Evolutionary conservation across 2,113 vertebrate genomes (phyloP).

Genomic region (Chlorodrepanis virens): DNA sequence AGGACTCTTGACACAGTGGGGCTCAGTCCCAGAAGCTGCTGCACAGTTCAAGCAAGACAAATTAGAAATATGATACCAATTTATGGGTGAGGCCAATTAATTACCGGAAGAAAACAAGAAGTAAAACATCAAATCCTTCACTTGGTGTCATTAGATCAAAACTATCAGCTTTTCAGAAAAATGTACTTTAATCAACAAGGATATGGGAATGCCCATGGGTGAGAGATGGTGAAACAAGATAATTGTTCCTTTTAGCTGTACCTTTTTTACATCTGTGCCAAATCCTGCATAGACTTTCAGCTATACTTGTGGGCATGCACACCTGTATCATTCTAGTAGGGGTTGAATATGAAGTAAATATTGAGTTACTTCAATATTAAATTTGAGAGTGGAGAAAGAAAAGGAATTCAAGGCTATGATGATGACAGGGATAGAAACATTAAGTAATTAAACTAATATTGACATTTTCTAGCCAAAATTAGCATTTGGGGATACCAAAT

Average conservation of each 20-base stretch:
- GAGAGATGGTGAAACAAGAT: neutral
- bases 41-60: neutral
- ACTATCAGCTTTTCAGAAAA: neutral
- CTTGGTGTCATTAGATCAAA: neutral
- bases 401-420: neutral
- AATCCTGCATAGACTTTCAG: neutral
- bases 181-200: neutral
- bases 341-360: neutral
- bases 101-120: neutral
- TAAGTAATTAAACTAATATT: neutral
- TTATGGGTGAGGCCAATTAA: neutral
- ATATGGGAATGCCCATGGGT: neutral
- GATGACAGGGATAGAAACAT: neutral
- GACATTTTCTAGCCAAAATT: constrained; percentile 1
- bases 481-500: neutral
- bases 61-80: neutral
- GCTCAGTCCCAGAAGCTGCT: neutral
- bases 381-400: neutral
- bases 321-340: neutral
- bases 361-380: neutral
- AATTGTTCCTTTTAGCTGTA: neutral
- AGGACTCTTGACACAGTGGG: neutral
- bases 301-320: neutral
- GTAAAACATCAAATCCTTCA: neutral
- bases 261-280: neutral